Base-by-base conservation (phyloP, 2,113 vertebrate species). In the Heloderma charlesbogerti region DNA sequence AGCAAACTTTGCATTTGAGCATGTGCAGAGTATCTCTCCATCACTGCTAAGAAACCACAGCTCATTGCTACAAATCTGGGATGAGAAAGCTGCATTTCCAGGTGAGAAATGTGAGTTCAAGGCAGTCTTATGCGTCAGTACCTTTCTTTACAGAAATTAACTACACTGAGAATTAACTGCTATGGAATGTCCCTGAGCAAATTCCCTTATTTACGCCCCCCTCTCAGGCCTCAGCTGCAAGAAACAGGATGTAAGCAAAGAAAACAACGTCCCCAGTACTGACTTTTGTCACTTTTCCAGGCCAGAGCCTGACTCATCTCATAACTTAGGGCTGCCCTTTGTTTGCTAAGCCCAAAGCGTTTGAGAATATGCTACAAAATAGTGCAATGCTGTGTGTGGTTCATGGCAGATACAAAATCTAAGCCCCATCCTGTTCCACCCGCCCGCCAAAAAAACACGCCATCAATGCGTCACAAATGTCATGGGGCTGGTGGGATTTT, bases 261-360 rank as follows among this genome's bases (percentile, higher is more conserved):
- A 40, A 43, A 92, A 40, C 63, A 87, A 88, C 13, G 87, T 20
- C 60, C 86, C 87, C 63, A 20, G 67, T 81, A 86, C 87, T 0
- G 0, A 3, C 25, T 51, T 8, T 37, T 81, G 34, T 16, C 48
- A 37, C 25, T 86, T 90, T 81, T 37, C 3, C 88, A 88, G 40
- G 43, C 91, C 82, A 66, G 72, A 75, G 43, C 34, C 88, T 87
- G 90, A 95, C 67, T 91, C 91, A 94, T 34, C 48, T 45, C 25
- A 0, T 37, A 63, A 67, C 45, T 87, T 1, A 0, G 12, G 57
- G 37, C 75, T 87, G 72, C 40, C 86, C 80, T 0, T 0, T 13
- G 0, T 0, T 93, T 93, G 94, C 78, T 94, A 6, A 8, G 29
- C 51, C 45, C 2, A 57, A 51, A 72, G n/a, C 51, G 20, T 54